Evolutionary conservation across 2,113 vertebrate genomes (phyloP).

Genomic region (Colaptes auratus): DNA sequence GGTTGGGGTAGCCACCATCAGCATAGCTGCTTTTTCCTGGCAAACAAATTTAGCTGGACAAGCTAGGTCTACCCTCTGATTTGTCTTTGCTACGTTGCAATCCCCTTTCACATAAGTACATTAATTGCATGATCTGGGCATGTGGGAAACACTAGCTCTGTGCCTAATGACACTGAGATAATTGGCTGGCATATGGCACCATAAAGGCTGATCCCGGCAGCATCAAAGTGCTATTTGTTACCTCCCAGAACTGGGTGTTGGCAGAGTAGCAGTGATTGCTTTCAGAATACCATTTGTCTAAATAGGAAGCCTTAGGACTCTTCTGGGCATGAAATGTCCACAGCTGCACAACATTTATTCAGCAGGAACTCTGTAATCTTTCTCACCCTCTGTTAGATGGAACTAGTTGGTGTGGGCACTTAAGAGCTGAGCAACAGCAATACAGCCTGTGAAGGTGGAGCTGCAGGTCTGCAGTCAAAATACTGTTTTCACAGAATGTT

Average conservation of each 20-base stretch:
- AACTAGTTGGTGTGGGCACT: neutral
- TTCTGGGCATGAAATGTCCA: neutral
- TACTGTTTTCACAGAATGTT: neutral
- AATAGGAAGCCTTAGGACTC: slow-evolving; percentile 8
- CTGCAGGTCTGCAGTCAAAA: neutral
- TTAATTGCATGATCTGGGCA: slow-evolving; percentile 16
- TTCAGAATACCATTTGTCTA: slow-evolving; percentile 21
- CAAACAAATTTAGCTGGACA: neutral
- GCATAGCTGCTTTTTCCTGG: neutral
- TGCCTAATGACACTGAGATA: slow-evolving; percentile 32
- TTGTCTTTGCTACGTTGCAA: neutral
- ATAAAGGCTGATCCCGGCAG: neutral
- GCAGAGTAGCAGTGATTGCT: neutral
- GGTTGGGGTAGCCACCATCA: neutral
- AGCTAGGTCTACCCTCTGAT: neutral
- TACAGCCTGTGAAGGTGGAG: neutral
- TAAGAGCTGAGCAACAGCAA: neutral
- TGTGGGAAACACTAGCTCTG: slow-evolving; percentile 20
- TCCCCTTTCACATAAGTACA: neutral
- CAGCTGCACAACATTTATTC: slow-evolving; percentile 5
- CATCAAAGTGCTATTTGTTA: neutral
- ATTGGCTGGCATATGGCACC: slow-evolving; percentile 37
- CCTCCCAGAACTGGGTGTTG: neutral
- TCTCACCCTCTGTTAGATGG: neutral
- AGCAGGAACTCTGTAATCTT: neutral